phyloP scores from a whole-genome alignment of 2,113 vertebrate genomes.

The Ameiurus melas region DNA sequence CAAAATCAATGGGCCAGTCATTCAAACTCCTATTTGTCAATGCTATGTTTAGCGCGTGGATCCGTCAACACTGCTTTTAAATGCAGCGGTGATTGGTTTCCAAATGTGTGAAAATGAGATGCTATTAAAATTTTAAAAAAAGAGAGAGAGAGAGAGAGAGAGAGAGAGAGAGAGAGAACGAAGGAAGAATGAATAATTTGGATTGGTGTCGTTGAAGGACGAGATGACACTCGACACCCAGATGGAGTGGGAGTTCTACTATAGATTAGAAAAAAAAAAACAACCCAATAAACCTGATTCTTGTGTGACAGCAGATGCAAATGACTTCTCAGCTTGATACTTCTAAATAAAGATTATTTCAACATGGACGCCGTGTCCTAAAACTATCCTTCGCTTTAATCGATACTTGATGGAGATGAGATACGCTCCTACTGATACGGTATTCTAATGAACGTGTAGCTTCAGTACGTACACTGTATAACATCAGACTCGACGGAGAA shows the following conservation, averaged over 20 bases:
- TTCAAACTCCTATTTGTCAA: slow-evolving; percentile 50
- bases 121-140: neutral
- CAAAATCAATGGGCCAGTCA: slow-evolving; percentile 50
- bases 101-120: slow-evolving; percentile 22
- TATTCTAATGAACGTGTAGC: neutral
- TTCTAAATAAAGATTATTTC: slow-evolving; percentile 8
- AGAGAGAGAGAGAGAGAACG: neutral
- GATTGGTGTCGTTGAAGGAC: slow-evolving; percentile 3
- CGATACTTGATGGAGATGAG: neutral
- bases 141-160: neutral
- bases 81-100: slow-evolving; percentile 23
- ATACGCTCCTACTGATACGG: no score
- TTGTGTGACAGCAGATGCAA: slow-evolving; percentile 27
- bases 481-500: no score
- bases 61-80: slow-evolving; percentile 39
- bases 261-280: neutral
- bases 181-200: neutral
- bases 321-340: slow-evolving; percentile 30
- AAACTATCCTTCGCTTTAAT: neutral
- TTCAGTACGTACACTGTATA: neutral
- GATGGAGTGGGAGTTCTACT: neutral
- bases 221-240: slow-evolving; percentile 13
- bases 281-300: neutral
- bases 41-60: slow-evolving; percentile 21
- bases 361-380: neutral